These are phyloP conservation scores for Xenopus borealis DNA, from an alignment of 2,113 vertebrate genomes.

Conservation along the genomic window DNA sequence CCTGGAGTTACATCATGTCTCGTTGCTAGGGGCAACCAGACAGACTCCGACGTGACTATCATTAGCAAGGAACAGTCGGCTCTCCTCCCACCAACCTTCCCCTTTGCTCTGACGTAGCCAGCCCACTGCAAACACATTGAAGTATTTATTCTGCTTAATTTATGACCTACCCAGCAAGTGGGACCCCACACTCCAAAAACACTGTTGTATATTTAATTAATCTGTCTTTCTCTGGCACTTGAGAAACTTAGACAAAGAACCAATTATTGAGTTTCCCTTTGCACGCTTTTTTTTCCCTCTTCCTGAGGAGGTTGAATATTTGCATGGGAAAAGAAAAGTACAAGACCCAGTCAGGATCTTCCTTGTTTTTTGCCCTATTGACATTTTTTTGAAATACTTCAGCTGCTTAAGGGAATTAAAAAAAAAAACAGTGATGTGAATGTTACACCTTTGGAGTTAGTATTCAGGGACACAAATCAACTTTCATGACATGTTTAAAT, in stretches of 20 bases:
- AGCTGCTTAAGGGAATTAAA: constrained; percentile 80
- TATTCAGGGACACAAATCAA: constrained; percentile 80
- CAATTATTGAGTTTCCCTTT: constrained; percentile 78
- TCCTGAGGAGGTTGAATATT: constrained; percentile 55
- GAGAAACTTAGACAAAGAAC: constrained; percentile 82
- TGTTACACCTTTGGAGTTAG: constrained; percentile 76
- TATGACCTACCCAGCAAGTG: constrained; percentile 70
- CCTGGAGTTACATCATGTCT: constrained; percentile 97
- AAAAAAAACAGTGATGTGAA: constrained; percentile 66
- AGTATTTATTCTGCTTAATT: constrained; percentile 84
- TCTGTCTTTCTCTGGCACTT: constrained; percentile 76
- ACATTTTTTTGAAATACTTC: constrained; percentile 78
- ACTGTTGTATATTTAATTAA: constrained; percentile 83
- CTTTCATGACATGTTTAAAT: constrained; percentile 84
- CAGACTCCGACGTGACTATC: constrained; percentile 94
- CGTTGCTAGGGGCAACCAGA: constrained; percentile 94
- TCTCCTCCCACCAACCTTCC: constrained; percentile 72
- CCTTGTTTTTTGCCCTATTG: constrained; percentile 65
- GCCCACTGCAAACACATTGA: constrained; percentile 75
- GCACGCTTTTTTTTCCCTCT: constrained; percentile 63
- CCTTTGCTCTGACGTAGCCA: constrained; percentile 67
- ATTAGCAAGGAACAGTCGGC: constrained; percentile 81
- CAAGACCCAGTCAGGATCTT: constrained; percentile 49
- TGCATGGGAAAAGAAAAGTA: constrained; percentile 73
- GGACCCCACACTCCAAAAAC: constrained; percentile 75